Conservation (phyloP, 2,888 invertebrate genomes). For the Alsophila aescularia region DNA sequence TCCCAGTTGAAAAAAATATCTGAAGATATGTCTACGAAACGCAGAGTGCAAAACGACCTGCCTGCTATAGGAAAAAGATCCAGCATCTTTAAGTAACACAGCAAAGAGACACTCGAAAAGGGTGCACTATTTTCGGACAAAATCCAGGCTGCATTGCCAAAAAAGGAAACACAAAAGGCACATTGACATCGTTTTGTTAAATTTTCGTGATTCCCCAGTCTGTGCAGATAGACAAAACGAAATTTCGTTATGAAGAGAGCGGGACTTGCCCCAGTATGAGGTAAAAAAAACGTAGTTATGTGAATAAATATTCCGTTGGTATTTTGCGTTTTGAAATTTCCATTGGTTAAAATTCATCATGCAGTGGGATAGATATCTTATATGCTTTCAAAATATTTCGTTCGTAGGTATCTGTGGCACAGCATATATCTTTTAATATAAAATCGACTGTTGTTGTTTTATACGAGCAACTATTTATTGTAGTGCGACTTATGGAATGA, state of each 20-base stretch:
- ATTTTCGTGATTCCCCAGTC: constrained; percentile 38
- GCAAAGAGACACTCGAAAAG: neutral
- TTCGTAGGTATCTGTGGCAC: no score
- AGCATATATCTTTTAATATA: no score
- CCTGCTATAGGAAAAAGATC: neutral
- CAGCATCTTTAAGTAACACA: neutral
- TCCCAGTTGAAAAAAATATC: no score
- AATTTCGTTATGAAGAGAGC: constrained; percentile 34
- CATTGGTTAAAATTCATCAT: constrained; percentile 12
- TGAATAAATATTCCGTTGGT: constrained; percentile 3
- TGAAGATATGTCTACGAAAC: neutral
- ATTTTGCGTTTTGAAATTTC: constrained; percentile 8
- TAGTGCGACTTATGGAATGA: no score
- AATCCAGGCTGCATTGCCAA: constrained; percentile 9
- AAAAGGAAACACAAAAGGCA: constrained; percentile 27
- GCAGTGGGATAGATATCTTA: no score
- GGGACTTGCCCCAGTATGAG: constrained; percentile 14
- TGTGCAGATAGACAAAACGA: constrained; percentile 19
- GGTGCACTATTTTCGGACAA: neutral
- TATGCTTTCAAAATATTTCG: no score
- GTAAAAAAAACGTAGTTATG: neutral
- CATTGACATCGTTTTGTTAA: constrained; percentile 39
- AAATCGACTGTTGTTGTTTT: no score
- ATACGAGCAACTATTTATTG: no score
- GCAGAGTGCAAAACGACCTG: neutral